Percentiles rank a stretch among this genome's conserved stretches.
Evolutionary conservation across 1,140 invertebrate species (phyloP).

Genomic region (Neodiprion fabricii): DNA sequence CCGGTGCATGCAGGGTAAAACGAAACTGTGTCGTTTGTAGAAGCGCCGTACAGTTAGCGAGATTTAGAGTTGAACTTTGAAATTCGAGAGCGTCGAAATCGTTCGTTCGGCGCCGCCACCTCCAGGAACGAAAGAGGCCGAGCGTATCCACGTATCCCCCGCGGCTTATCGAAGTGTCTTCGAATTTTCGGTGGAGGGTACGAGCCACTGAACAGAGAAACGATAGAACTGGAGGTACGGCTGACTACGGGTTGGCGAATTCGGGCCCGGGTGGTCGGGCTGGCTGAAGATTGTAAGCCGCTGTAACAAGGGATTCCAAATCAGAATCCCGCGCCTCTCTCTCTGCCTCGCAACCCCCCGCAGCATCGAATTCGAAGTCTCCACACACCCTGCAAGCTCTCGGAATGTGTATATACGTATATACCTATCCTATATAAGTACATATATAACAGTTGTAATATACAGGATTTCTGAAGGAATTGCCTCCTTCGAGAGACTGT

Average conservation of each 20-base stretch:
- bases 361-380: background rate
- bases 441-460: background rate
- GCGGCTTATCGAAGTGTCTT: slow-evolving; percentile 2
- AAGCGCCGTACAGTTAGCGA: too few relatives aligned
- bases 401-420: too few relatives aligned
- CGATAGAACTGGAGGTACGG: background rate
- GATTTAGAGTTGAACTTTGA: background rate
- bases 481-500: background rate
- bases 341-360: background rate
- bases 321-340: background rate
- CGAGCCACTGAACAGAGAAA: slow-evolving; percentile 5
- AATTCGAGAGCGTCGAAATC: background rate
- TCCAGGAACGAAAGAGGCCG: background rate
- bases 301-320: slow-evolving; percentile 4
- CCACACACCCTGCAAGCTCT: background rate
- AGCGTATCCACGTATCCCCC: background rate
- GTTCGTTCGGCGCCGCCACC: background rate
- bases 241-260: background rate
- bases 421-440: too few relatives aligned
- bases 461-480: background rate
- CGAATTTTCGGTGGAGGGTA: slow-evolving; percentile 3
- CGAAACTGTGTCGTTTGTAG: too few relatives aligned
- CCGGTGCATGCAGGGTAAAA: too few relatives aligned
- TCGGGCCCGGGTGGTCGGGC: too few relatives aligned
- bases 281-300: slow-evolving; percentile 2